phyloP scores from a whole-genome alignment of 2,888 invertebrate species.

The Drosophila mimica region DNA sequence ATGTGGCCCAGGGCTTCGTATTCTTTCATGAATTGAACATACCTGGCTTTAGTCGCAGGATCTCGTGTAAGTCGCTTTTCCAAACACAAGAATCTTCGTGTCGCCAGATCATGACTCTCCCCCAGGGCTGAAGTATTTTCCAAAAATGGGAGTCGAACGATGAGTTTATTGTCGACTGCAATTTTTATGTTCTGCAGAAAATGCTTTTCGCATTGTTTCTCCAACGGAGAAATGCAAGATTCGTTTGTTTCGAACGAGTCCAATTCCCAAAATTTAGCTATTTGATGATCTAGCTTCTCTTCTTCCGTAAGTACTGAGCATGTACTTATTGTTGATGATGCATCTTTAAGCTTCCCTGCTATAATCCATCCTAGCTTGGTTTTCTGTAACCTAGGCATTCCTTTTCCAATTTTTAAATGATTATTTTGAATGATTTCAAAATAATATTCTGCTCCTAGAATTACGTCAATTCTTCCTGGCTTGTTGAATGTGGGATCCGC shows the following conservation, averaged over 20 bases:
- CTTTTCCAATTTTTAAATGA: not conserved
- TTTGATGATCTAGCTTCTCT: too few relatives aligned
- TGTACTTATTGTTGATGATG: not conserved
- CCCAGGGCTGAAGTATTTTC: not conserved
- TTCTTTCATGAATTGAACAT: not conserved
- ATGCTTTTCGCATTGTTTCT: too few relatives aligned
- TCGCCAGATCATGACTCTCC: not conserved
- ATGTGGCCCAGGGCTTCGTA: not conserved
- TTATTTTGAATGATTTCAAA: too few relatives aligned
- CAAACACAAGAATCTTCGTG: not conserved
- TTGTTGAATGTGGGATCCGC: not conserved
- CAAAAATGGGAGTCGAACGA: not conserved
- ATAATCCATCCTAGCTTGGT: not conserved
- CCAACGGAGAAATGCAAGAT: not conserved
- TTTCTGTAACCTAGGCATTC: not conserved
- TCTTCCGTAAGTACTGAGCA: not conserved
- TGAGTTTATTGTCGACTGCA: not conserved
- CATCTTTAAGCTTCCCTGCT: not conserved
- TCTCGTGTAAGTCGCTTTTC: not conserved
- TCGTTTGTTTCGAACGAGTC: not conserved
- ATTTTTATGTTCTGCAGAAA: not conserved
- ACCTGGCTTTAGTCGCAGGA: not conserved
- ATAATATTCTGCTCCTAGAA: too few relatives aligned
- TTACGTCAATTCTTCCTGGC: too few relatives aligned
- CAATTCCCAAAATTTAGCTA: too few relatives aligned